Conservation (phyloP, 2,113 vertebrate genomes). For the Hypomesus transpacificus region DNA sequence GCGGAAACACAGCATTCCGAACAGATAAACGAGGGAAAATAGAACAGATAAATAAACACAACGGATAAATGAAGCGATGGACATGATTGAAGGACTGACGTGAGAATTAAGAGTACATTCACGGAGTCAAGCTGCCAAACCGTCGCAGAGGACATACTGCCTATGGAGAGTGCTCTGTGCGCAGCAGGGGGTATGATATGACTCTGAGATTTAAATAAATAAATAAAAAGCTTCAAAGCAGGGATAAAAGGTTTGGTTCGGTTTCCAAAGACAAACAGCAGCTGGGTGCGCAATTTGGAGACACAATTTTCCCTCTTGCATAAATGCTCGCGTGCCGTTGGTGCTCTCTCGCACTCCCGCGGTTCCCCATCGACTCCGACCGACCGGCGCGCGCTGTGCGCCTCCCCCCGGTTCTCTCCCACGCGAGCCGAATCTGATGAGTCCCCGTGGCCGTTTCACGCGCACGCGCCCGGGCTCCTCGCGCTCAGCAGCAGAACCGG, state of each 20-base stretch:
- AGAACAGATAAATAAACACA: not conserved
- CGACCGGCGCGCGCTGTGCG: conserved; percentile 28
- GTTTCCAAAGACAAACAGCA: not conserved
- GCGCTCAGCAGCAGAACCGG: conserved; percentile 16
- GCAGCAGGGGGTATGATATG: conserved; percentile 18
- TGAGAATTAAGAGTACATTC: conserved; percentile 15
- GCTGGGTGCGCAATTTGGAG: conserved; percentile 24
- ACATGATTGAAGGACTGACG: conserved; percentile 14
- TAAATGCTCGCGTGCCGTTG: conserved; percentile 69
- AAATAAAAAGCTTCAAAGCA: not conserved
- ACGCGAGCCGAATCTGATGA: conserved; percentile 63
- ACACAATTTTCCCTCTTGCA: conserved; percentile 23
- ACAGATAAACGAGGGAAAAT: not conserved
- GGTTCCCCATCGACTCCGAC: conserved; percentile 27
- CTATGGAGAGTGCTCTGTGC: conserved; percentile 9
- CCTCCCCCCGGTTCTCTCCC: conserved; percentile 5
- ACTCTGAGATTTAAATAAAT: conserved; percentile 36
- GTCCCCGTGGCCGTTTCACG: conserved; percentile 61
- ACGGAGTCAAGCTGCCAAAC: conserved; percentile 32
- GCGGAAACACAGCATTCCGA: not conserved
- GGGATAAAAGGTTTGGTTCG: not conserved
- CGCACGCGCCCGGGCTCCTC: conserved; percentile 8
- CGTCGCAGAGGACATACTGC: conserved; percentile 44
- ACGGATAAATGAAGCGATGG: not conserved
- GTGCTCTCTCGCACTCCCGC: conserved; percentile 33